Conservation (phyloP, 2,888 invertebrate genomes). For the Amphipyra tragopoginis region DNA sequence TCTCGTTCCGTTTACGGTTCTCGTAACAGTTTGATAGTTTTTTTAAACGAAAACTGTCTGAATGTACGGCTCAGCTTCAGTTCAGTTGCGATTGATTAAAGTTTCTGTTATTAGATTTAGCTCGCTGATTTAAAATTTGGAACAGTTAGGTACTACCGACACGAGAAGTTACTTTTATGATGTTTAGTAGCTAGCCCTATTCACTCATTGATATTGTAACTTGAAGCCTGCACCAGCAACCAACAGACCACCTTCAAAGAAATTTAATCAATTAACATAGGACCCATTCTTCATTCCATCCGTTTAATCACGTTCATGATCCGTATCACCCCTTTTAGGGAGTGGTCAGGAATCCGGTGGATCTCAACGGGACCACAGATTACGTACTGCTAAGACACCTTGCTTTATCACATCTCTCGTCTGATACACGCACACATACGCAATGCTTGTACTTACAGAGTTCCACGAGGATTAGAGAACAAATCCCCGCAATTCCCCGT, state of each 20-base stretch:
- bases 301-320: conserved; percentile 47
- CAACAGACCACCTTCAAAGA: conserved; percentile 39
- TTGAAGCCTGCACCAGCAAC: background rate
- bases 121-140: too few species aligned
- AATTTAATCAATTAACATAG: conserved; percentile 52
- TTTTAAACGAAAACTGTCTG: too few species aligned
- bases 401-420: background rate
- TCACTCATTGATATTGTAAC: too few species aligned
- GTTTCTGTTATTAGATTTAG: too few species aligned
- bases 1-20: too few species aligned
- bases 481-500: conserved; percentile 1
- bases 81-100: too few species aligned
- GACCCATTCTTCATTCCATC: conserved; percentile 42
- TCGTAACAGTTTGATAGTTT: too few species aligned
- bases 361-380: conserved; percentile 49
- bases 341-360: conserved; percentile 59
- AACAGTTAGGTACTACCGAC: too few species aligned
- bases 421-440: conserved; percentile 21
- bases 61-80: too few species aligned
- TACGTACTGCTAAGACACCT: background rate
- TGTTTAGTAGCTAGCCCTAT: too few species aligned
- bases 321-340: conserved; percentile 55
- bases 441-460: background rate
- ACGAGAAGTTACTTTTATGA: too few species aligned
- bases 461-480: background rate